Evolutionary conservation across 2,797 vertebrate genomes (phyloP).

Genomic region (Danio aesculapii): DNA sequence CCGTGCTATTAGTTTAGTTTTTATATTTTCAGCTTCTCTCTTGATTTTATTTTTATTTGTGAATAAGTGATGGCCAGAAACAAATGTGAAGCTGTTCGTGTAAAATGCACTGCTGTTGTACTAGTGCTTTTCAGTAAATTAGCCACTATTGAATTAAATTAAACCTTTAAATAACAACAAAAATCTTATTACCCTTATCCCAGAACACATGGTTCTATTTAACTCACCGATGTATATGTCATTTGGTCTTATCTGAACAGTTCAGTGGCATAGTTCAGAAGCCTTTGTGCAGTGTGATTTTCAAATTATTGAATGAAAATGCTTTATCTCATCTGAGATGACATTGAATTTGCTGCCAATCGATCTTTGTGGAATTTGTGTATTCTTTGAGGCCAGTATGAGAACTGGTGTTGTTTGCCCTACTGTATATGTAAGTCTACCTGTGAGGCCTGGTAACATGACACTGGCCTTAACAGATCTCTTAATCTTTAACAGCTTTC

Average conservation of each 20-base stretch:
- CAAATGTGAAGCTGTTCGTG: background rate
- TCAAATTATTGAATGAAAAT: background rate
- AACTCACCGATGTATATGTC: background rate
- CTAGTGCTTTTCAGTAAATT: background rate
- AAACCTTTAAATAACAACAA: conserved; percentile 4
- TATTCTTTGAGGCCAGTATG: background rate
- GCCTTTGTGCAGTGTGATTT: background rate
- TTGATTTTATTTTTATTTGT: background rate
- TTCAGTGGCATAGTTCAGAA: conserved; percentile 11
- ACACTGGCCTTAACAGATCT: background rate
- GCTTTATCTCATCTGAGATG: background rate
- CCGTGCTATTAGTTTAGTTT: background rate
- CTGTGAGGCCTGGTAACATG: conserved; percentile 1
- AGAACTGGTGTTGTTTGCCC: background rate
- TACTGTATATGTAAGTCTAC: background rate
- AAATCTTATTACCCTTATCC: background rate
- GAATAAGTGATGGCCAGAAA: background rate
- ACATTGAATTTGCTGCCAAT: background rate
- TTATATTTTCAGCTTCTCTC: background rate
- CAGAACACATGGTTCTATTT: background rate
- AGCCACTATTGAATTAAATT: background rate
- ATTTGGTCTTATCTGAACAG: conserved; percentile 4
- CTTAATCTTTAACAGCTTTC: conserved; percentile 7
- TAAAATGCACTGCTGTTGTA: background rate
- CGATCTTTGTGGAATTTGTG: background rate